Evolutionary conservation across 2,888 invertebrate genomes (phyloP), one percentile per base, ranked within the genome.

Genomic region (Scelioninae gen. 1): DNA sequence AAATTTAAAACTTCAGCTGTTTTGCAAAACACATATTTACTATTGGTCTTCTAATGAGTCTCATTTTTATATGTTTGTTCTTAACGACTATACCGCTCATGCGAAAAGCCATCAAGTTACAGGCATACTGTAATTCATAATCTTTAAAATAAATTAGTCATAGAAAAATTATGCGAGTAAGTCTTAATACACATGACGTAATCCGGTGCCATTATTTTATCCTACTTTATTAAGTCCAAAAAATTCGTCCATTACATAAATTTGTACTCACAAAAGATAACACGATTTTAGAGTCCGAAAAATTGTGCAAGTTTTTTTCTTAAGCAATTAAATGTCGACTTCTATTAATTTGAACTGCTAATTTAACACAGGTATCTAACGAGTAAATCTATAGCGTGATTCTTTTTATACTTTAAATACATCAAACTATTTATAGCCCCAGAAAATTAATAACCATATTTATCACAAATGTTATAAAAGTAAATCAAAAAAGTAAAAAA

Each of bases 181-280:
- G 34, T 56, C 38, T 56, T 7, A 34, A 56, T 15, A 11, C 15
- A 4, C 3, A 15, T 56, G 34, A 34, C 56, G 34, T 56, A 34
- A 56, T 56, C 31, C 34, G 15, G 38, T 9, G 11, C 56, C 56
- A 56, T 56, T 56, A 56, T 56, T 38, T 38, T 16, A 56, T 38
- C 38, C 16, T 13, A 11, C n/a, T 16, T 31, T 32, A 5, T 53
- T 53, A 16, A 10, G 13, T 11, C 31, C 51, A 51, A 51, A 56
- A 56, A 56, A 15, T 23, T 53, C 5, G 11, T 11, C 1, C 53
- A 31, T 29, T 32, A n/a, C n/a, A 49, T 49, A 49, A 53, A 53
- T 43, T 43, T 43, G 4, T 6, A 38, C 4, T 38, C 43, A n/a
- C 43, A 43, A 11, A 43, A 5, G 11, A 43, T 11, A 23, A 23